Conservation (phyloP, 1,140 invertebrate genomes). For the Dendrolimus punctatus region DNA sequence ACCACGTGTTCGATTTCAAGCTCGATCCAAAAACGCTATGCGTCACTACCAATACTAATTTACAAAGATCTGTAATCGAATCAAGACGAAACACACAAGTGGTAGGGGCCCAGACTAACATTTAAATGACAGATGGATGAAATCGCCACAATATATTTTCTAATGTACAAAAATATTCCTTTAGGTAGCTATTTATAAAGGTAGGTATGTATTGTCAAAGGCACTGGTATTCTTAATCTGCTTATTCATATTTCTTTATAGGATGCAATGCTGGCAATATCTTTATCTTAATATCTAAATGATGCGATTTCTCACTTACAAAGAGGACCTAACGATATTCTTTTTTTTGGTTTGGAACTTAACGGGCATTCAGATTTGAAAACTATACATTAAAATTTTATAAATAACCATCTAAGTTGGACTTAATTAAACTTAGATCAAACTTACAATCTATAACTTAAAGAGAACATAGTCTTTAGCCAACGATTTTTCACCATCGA, state of each 20-base stretch:
- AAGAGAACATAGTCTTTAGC: slow-evolving; percentile 63
- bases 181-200: slow-evolving; percentile 51
- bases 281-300: slow-evolving; percentile 22
- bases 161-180: slow-evolving; percentile 67
- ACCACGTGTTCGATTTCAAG: slow-evolving; percentile 19
- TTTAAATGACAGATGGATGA: slow-evolving; percentile 27
- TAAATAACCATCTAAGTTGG: slow-evolving; percentile 65
- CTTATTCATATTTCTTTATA: slow-evolving; percentile 40
- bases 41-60: slow-evolving; percentile 2
- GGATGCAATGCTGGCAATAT: slow-evolving; percentile 16
- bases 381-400: slow-evolving; percentile 60
- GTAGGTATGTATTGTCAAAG: slow-evolving; percentile 68
- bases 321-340: slow-evolving; percentile 34
- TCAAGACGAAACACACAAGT: slow-evolving; percentile 14
- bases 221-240: slow-evolving; percentile 63
- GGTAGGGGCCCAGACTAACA: slow-evolving; percentile 21
- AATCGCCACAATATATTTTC: slow-evolving; percentile 43
- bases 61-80: slow-evolving; percentile 11
- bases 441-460: slow-evolving; percentile 50
- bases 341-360: slow-evolving; percentile 63
- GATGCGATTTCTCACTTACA: slow-evolving; percentile 41
- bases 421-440: slow-evolving; percentile 58
- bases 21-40: slow-evolving; percentile 3
- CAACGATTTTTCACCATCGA: slow-evolving; percentile 60
- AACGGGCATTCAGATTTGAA: slow-evolving; percentile 56